Evolutionary conservation across 2,888 invertebrate genomes (phyloP).

Genomic region (Acronicta leporina): DNA sequence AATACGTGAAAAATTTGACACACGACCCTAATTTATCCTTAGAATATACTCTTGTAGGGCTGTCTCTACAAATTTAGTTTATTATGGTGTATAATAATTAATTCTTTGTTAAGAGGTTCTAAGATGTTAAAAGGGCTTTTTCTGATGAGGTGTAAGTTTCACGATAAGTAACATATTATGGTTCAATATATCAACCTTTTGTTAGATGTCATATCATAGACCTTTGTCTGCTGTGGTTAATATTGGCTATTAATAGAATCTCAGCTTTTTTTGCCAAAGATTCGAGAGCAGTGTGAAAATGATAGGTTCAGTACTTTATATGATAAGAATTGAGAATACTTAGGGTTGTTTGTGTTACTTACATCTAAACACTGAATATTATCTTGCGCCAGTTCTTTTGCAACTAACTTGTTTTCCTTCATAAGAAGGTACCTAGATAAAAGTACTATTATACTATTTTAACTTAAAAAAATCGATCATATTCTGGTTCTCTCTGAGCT

Average conservation of each 20-base stretch:
- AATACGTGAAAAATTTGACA: conserved; percentile 77
- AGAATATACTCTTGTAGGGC: conserved; percentile 57
- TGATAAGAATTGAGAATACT: no score
- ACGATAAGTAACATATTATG: background rate
- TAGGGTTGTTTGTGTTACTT: no score
- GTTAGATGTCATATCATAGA: background rate
- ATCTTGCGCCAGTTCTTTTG: no score
- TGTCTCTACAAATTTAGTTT: conserved; percentile 33
- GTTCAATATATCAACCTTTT: background rate
- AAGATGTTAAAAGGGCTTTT: no score
- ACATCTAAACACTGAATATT: no score
- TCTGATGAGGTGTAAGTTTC: conserved; percentile 4
- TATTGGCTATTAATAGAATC: background rate
- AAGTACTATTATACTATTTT: background rate
- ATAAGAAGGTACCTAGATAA: no score
- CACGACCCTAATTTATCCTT: conserved; percentile 68
- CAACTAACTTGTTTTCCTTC: no score
- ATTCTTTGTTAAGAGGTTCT: background rate
- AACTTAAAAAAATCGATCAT: conserved; percentile 1
- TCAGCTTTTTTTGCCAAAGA: background rate
- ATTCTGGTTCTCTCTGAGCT: no score
- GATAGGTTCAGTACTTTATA: no score
- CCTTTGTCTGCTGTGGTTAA: background rate
- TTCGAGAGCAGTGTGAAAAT: background rate
- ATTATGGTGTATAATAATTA: background rate